Evolutionary conservation across 2,113 vertebrate genomes (phyloP).

Genomic region (Trichomycterus rosablanca): DNA sequence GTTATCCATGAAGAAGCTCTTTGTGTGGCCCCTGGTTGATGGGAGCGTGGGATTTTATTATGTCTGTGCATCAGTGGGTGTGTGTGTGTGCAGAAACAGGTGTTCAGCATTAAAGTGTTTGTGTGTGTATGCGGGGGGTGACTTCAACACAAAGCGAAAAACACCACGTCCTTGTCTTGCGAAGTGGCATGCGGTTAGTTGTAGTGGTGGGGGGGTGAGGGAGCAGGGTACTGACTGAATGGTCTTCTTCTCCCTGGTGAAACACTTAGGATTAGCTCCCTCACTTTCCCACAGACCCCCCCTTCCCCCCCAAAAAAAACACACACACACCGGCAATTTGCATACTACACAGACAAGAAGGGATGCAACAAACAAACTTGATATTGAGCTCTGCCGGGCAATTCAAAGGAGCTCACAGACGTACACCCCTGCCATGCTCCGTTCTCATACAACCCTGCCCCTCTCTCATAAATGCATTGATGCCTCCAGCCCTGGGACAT

Average conservation of each 20-base stretch:
- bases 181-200: conserved; percentile 45
- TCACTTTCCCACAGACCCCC: conserved; percentile 72
- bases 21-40: conserved; percentile 56
- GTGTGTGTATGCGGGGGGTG: conserved; percentile 49
- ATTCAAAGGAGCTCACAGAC: conserved; percentile 46
- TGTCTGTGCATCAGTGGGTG: conserved; percentile 47
- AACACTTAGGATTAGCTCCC: conserved; percentile 74
- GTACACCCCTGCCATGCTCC: conserved; percentile 26
- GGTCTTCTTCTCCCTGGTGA: conserved; percentile 65
- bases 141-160: conserved; percentile 51
- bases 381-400: conserved; percentile 61
- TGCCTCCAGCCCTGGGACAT: conserved; percentile 13
- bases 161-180: conserved; percentile 46
- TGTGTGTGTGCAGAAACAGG: conserved; percentile 66
- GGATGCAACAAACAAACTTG: conserved; percentile 71
- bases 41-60: conserved; percentile 47
- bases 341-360: conserved; percentile 72
- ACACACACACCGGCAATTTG: conserved; percentile 58
- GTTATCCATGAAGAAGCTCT: conserved; percentile 24
- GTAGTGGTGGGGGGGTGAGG: conserved; percentile 46
- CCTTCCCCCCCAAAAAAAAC: conserved; percentile 29
- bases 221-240: conserved; percentile 58
- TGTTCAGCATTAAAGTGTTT: conserved; percentile 60
- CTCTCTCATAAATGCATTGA: conserved; percentile 23
- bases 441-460: conserved; percentile 24